These are phyloP conservation scores for Odontophorus gujanensis DNA, from an alignment of 2,113 vertebrate genomes.

Conservation along the genomic window DNA sequence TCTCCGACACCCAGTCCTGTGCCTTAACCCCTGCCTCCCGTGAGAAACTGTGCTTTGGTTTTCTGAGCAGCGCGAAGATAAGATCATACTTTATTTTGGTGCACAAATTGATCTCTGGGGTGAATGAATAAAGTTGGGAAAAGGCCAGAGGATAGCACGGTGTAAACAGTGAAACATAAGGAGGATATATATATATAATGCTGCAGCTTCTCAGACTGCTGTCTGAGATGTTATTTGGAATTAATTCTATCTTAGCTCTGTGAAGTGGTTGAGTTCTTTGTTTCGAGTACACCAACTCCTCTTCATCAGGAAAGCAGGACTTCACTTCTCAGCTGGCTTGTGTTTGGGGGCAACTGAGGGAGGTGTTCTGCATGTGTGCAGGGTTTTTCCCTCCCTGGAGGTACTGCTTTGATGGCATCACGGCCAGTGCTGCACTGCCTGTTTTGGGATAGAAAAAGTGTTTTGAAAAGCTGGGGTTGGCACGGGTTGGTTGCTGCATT, in stretches of 20 bases:
- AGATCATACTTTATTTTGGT: slow-evolving; percentile 67
- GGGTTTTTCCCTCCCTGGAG: not conserved
- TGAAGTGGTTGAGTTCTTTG: not conserved
- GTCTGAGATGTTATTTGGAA: not conserved
- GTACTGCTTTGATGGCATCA: not conserved
- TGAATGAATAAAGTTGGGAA: slow-evolving; percentile 49
- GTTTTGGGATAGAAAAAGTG: not conserved
- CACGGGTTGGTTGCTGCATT: not conserved
- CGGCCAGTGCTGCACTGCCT: slow-evolving; percentile 27
- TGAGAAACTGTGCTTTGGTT: slow-evolving; percentile 51
- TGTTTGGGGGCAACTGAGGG: not conserved
- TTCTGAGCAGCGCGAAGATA: slow-evolving; percentile 41
- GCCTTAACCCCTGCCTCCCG: slow-evolving; percentile 68
- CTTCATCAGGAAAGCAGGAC: not conserved
- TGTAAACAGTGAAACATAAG: slow-evolving; percentile 41
- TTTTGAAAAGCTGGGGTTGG: not conserved
- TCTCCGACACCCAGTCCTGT: slow-evolving; percentile 59
- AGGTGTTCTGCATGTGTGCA: not conserved
- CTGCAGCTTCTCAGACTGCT: slow-evolving; percentile 15
- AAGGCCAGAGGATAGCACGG: slow-evolving; percentile 46
- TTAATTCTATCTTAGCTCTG: not conserved
- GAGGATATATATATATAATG: slow-evolving; percentile 5
- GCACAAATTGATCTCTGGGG: slow-evolving; percentile 61
- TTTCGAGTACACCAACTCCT: not conserved
- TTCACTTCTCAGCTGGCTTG: not conserved